Percentiles rank a stretch among this genome's conserved stretches.
phyloP scores from a whole-genome alignment of 2,113 vertebrate species.

The Equus quagga region DNA sequence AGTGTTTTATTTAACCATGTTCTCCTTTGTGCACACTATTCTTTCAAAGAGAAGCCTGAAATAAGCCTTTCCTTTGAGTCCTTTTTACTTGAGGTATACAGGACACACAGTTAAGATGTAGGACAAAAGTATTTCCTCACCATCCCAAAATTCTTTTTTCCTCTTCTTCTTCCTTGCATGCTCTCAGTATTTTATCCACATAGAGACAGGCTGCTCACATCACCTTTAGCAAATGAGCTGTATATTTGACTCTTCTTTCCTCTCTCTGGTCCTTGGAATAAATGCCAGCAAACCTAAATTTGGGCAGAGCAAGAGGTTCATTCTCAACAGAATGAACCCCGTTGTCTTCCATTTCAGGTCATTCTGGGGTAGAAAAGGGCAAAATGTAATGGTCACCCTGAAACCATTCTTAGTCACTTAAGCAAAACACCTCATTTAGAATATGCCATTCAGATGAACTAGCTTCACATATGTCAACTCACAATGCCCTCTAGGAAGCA shows the following conservation, averaged over 20 bases:
- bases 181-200: not conserved
- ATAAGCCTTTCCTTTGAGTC: not conserved
- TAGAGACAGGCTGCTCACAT: not conserved
- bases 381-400: slow-evolving; percentile 64
- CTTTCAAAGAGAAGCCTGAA: not conserved
- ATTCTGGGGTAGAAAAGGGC: slow-evolving; percentile 5
- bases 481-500: slow-evolving; percentile 70
- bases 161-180: not conserved
- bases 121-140: not conserved
- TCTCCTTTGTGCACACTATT: not conserved
- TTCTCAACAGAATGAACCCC: slow-evolving; percentile 16
- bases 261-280: not conserved
- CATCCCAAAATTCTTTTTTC: not conserved
- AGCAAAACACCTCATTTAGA: slow-evolving; percentile 62
- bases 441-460: slow-evolving; percentile 55
- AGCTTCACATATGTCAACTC: slow-evolving; percentile 59
- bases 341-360: slow-evolving; percentile 66
- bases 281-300: slow-evolving; percentile 46
- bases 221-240: not conserved
- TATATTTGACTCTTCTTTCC: not conserved
- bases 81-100: not conserved
- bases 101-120: not conserved
- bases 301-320: not conserved
- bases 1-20: not conserved
- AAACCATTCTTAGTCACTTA: slow-evolving; percentile 52